Evolutionary conservation across 2,797 vertebrate genomes (phyloP).

Genomic region (Petrocephalus schoutedeni): DNA sequence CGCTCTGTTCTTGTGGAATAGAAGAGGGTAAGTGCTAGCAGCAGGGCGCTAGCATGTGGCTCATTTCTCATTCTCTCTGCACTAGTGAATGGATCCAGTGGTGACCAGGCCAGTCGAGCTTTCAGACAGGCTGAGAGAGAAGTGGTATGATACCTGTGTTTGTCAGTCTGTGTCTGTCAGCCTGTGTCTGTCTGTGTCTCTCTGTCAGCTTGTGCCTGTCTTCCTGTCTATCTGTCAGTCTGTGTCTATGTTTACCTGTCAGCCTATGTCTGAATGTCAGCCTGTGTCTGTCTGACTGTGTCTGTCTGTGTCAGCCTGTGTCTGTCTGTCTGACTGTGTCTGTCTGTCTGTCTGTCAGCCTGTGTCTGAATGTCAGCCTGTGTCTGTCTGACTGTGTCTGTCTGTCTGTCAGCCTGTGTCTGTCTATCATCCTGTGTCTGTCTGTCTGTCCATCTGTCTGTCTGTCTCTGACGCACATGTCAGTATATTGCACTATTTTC

Average conservation of each 20-base stretch:
- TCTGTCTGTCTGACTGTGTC: too few relatives aligned
- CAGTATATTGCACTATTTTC: neutral
- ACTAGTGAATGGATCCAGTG: slow-evolving; percentile 49
- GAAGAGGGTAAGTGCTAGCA: neutral
- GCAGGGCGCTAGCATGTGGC: neutral
- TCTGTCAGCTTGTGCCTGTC: too few relatives aligned
- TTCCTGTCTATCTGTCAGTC: neutral
- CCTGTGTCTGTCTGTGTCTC: neutral
- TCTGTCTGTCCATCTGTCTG: neutral
- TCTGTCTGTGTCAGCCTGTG: too few relatives aligned
- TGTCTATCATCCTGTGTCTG: too few relatives aligned
- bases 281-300: too few relatives aligned
- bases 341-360: too few relatives aligned
- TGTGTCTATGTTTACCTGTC: neutral
- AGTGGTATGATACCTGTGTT: slow-evolving; percentile 52
- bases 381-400: too few relatives aligned
- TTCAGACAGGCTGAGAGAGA: slow-evolving; percentile 64
- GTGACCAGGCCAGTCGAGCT: slow-evolving; percentile 49
- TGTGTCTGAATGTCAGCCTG: too few relatives aligned
- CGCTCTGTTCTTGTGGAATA: neutral
- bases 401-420: too few relatives aligned
- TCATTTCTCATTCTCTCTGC: slow-evolving; percentile 24
- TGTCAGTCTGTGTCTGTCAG: neutral
- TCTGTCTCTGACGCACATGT: neutral
- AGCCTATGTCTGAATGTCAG: too few relatives aligned